phyloP scores from a whole-genome alignment of 2,113 vertebrate genomes.

The Leiothrix lutea region DNA sequence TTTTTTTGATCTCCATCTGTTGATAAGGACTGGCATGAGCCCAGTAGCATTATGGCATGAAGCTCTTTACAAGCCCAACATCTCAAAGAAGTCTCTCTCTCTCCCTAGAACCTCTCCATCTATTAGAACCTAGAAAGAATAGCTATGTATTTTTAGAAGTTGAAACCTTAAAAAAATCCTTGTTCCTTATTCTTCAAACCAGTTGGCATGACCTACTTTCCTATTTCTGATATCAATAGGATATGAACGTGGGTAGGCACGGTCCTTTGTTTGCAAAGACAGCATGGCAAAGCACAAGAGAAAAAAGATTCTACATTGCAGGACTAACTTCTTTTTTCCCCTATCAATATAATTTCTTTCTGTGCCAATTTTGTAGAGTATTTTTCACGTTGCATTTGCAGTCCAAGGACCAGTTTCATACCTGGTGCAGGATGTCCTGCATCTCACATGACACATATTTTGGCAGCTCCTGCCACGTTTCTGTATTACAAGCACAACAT shows the following conservation, averaged over 20 bases:
- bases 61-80: not conserved
- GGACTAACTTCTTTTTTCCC: not conserved
- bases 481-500: not conserved
- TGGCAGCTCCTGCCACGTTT: not conserved
- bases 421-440: not conserved
- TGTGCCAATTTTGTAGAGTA: not conserved
- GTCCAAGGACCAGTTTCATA: not conserved
- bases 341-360: not conserved
- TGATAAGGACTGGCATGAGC: not conserved
- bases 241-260: not conserved
- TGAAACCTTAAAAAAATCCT: not conserved
- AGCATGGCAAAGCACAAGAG: not conserved
- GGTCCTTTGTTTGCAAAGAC: not conserved
- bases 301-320: not conserved
- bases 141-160: not conserved
- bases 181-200: not conserved
- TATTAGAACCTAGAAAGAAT: not conserved
- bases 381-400: not conserved
- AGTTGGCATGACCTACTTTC: not conserved
- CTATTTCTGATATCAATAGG: not conserved
- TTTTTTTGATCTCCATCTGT: not conserved
- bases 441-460: not conserved
- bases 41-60: not conserved
- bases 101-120: not conserved
- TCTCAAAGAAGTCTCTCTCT: not conserved